Conservation (phyloP, 2,113 vertebrate genomes). For the Alethe diademata region DNA sequence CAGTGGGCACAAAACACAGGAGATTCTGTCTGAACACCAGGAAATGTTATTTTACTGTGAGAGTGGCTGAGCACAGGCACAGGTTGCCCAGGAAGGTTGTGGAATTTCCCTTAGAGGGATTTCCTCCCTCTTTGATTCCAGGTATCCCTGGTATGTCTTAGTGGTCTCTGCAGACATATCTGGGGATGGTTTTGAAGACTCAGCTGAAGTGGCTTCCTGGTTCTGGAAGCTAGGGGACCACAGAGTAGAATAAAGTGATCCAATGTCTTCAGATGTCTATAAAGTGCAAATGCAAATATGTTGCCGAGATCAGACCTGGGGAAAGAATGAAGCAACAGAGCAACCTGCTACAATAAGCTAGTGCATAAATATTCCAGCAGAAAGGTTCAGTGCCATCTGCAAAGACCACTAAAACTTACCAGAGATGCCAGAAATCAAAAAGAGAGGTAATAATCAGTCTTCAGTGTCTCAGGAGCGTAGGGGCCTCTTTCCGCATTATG, state of each 20-base stretch:
- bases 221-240: not conserved
- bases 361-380: not conserved
- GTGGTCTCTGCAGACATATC: not conserved
- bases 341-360: not conserved
- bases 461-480: not conserved
- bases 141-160: not conserved
- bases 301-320: not conserved
- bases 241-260: not conserved
- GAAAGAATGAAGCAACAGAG: not conserved
- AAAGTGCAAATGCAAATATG: not conserved
- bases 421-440: not conserved
- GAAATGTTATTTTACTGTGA: not conserved
- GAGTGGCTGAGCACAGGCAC: not conserved
- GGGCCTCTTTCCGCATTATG: not conserved
- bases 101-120: not conserved
- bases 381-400: slow-evolving; percentile 26
- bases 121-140: not conserved
- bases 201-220: not conserved
- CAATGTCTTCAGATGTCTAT: not conserved
- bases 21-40: not conserved
- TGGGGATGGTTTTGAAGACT: not conserved
- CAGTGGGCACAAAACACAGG: not conserved
- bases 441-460: not conserved
- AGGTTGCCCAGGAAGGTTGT: not conserved
- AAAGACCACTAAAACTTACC: not conserved